Evolutionary conservation across 2,888 invertebrate species (phyloP), one percentile per base, ranked within the genome.

Genomic region (Hartigia nigra): DNA sequence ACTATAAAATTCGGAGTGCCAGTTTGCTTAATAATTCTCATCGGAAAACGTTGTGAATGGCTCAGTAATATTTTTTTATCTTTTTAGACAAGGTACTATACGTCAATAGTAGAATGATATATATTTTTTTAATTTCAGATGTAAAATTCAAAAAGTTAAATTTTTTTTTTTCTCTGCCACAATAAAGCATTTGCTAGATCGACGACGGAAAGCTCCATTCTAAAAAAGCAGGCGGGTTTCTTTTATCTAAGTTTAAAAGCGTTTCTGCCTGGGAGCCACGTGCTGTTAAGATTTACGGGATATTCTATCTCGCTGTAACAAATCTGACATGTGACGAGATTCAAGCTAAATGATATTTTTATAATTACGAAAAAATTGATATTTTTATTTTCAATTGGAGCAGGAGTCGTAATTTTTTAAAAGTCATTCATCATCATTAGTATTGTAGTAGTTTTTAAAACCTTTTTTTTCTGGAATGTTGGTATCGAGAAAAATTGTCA

Each of bases 1-100:
- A 86, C 86, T 85, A 86, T 86, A 86, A 39, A 86, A 86, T 82
- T 85, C 83, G 85, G 83, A 86, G 84, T 86, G 84, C 84, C 86
- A 86, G 85, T 86, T 86, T 86, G 86, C 86, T 82, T 85, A 83
- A 84, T 84, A 86, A 86, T 86, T 85, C 82, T 81, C 84, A 82
- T 85, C 84, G 84, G 85, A 82, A 85, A 86, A 85, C 83, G 83
- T 86, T 86, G 85, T 86, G 85, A 86, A 86, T 83, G 85, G 0
- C 1, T 9, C 39, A 23, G 5, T 55, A 23, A 23, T 23, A 55
- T 55, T 55, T 23, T 55, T 23, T 55, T 55, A 23, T 23, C 23
- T 55, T 23, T 55, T 55, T 2, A 23, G 23, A 55, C 23, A 23
- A 23, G 23, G 23, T 55, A 23, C 23, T 55, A 4, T 0, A 55